A percentile compares a stretch with the other conserved stretches of the same genome.
Conservation (phyloP, 2,113 vertebrate genomes). For the Podiceps cristatus region DNA sequence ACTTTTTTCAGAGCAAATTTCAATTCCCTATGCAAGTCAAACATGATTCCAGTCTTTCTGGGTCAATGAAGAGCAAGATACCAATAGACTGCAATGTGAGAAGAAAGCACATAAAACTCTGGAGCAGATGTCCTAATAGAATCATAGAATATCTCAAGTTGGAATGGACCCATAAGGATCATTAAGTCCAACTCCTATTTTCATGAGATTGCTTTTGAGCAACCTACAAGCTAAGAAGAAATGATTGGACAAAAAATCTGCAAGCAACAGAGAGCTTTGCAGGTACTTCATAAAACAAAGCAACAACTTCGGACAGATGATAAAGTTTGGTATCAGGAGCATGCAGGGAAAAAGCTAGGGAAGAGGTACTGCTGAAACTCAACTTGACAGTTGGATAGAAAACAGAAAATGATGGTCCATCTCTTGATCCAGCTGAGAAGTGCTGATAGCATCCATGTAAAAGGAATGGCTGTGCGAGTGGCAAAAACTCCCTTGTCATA, state of each 20-base stretch:
- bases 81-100: background rate
- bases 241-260: background rate
- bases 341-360: background rate
- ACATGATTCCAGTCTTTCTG: background rate
- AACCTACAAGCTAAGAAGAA: background rate
- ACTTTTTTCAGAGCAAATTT: background rate
- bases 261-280: background rate
- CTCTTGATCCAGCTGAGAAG: background rate
- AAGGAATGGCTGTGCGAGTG: background rate
- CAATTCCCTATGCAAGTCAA: background rate
- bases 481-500: background rate
- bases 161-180: background rate
- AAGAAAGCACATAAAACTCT: background rate
- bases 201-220: background rate
- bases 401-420: background rate
- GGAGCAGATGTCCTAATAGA: fast-evolving
- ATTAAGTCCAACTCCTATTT: background rate
- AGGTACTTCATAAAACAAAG: background rate
- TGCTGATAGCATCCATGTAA: background rate
- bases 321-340: background rate
- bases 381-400: background rate
- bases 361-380: background rate
- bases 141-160: background rate
- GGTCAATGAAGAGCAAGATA: background rate
- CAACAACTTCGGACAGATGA: background rate